Evolutionary conservation across 1,140 invertebrate genomes (phyloP), one percentile per base, ranked within the genome.

Genomic region (Bombus impatiens): DNA sequence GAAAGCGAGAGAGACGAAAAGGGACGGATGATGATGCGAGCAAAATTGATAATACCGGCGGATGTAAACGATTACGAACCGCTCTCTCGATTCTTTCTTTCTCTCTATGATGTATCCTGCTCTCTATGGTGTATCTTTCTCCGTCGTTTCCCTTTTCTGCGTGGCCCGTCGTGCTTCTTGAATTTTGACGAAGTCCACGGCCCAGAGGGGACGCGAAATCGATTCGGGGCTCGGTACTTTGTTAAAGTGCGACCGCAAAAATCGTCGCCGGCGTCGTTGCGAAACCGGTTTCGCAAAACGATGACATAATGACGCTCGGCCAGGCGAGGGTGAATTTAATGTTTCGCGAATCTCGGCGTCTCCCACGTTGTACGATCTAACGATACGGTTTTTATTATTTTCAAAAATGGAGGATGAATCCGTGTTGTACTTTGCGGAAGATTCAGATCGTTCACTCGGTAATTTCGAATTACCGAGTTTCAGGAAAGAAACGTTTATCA

Each of bases 21-120:
- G 57, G 74, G 53, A 86, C 32, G 77, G 82, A 86, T 91, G 79
- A 88, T 92, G 91, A 92, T 91, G 91, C 88, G 92, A 92, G 87
- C 90, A 89, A 93, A 93, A 93, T 92, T 93, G 92, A 92, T 92
- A 92, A 92, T 92, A 82, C 91, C 86, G 84, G 90, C 90, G 92
- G 91, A 93, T 91, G 89, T 90, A 92, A 92, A 92, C 91, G 91
- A 92, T 92, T 92, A 92, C 89, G 79, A 82, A 53, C 42, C 87
- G 68, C 67, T 57, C 62, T 37, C 32, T 37, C 10, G 18, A 6
- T 25, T 22, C 8, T 22, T 37, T 68, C 35, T 22, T 68, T 37
- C 9, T 37, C 35, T 68, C 35, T 68, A n/a, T n/a, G 28, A n/a
- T 3, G n/a, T 32, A 15, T 67, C 65, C 18, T 32, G 9, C 75